Evolutionary conservation across 2,888 invertebrate genomes (phyloP).

Genomic region (Ariolimax columbianus): DNA sequence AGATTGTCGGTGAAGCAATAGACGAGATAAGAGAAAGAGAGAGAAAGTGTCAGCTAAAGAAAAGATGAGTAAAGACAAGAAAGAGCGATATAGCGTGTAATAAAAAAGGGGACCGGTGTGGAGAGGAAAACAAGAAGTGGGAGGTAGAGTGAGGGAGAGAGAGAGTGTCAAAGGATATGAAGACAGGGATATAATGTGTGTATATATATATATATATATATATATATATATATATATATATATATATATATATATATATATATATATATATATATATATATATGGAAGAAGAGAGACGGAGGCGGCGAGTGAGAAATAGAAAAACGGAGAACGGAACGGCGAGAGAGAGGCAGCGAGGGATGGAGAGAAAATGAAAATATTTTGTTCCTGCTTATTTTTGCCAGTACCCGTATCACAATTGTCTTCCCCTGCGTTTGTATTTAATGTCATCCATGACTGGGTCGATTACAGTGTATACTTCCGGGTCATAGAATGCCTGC

Average conservation of each 20-base stretch:
- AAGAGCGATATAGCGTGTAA: too few relatives aligned
- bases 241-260: neutral
- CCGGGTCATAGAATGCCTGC: conserved; percentile 5
- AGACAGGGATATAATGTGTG: too few relatives aligned
- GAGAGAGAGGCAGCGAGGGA: conserved; percentile 27
- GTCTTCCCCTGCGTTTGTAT: neutral
- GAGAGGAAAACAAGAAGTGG: too few relatives aligned
- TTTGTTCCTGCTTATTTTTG: too few relatives aligned
- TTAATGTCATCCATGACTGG: neutral
- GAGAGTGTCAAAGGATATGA: too few relatives aligned
- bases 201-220: neutral
- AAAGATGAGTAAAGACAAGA: too few relatives aligned
- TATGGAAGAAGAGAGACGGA: neutral
- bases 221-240: neutral
- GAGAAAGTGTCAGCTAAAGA: too few relatives aligned
- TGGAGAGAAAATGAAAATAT: neutral
- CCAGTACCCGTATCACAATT: neutral
- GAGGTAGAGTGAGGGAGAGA: too few relatives aligned
- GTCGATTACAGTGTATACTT: neutral
- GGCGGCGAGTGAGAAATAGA: neutral
- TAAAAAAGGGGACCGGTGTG: too few relatives aligned
- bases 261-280: conserved; percentile 16
- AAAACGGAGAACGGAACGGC: too few relatives aligned
- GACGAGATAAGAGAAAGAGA: too few relatives aligned
- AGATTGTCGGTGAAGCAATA: too few relatives aligned